phyloP scores from a whole-genome alignment of 2,797 vertebrate species.

The Lepilemur ruficaudatus region DNA sequence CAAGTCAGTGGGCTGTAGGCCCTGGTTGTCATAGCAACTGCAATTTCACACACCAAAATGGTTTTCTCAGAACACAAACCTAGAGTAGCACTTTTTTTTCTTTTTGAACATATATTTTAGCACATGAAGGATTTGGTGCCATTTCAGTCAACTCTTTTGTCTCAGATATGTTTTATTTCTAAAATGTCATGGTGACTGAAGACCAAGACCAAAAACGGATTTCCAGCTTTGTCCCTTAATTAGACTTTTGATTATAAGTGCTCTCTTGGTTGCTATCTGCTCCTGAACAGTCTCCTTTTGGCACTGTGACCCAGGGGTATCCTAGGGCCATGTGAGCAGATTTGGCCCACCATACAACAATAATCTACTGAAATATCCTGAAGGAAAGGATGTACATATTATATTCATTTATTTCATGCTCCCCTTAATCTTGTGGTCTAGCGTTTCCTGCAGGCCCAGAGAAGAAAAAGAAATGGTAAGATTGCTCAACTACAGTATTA shows the following conservation, averaged over 20 bases:
- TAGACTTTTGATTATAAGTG: slow-evolving; percentile 25
- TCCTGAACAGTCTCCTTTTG: slow-evolving; percentile 11
- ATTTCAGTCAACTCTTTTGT: slow-evolving; percentile 61
- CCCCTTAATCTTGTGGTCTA: slow-evolving; percentile 44
- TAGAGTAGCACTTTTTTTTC: slow-evolving; percentile 52
- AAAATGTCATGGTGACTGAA: slow-evolving; percentile 52
- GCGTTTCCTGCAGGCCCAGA: slow-evolving; percentile 6
- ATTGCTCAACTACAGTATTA: background rate
- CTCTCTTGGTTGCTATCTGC: slow-evolving; percentile 44
- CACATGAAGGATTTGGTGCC: slow-evolving; percentile 31
- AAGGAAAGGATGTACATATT: background rate
- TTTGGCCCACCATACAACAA: slow-evolving; percentile 1
- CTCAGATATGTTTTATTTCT: slow-evolving; percentile 28
- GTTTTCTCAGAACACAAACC: slow-evolving; percentile 70
- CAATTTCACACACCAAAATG: slow-evolving; percentile 65
- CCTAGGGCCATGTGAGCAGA: background rate
- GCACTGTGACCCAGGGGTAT: slow-evolving; percentile 49
- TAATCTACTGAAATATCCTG: slow-evolving; percentile 32
- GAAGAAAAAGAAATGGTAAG: background rate
- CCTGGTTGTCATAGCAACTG: slow-evolving; percentile 74
- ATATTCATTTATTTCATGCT: slow-evolving; percentile 32
- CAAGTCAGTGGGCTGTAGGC: slow-evolving; percentile 63
- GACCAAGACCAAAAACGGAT: slow-evolving; percentile 35
- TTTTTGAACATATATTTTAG: slow-evolving; percentile 44
- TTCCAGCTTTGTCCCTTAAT: slow-evolving; percentile 37